phyloP scores from a whole-genome alignment of 2,888 invertebrate species.

The Cremastinae sp. region DNA sequence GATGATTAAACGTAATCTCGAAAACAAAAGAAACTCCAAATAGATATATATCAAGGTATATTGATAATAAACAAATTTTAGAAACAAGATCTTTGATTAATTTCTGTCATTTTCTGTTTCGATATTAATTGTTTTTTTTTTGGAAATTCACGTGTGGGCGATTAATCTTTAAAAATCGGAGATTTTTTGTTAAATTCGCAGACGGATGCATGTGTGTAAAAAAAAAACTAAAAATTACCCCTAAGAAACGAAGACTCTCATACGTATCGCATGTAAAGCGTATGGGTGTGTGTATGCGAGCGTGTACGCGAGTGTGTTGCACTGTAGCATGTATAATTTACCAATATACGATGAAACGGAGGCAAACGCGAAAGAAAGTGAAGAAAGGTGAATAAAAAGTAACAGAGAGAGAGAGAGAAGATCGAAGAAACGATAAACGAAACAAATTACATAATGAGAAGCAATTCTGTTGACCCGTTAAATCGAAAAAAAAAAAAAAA shows the following conservation, averaged over 20 bases:
- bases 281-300: constrained; percentile 17
- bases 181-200: neutral
- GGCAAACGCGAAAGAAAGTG: constrained; percentile 16
- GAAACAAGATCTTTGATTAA: no score
- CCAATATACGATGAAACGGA: constrained; percentile 34
- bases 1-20: no score
- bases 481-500: neutral
- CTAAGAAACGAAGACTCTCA: constrained; percentile 54
- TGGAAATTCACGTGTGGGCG: no score
- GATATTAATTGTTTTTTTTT: no score
- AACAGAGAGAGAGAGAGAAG: constrained; percentile 1
- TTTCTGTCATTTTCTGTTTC: no score
- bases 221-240: constrained; percentile 18
- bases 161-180: no score
- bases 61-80: no score
- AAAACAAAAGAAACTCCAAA: no score
- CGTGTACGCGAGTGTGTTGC: constrained; percentile 16
- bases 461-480: constrained; percentile 54
- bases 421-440: constrained; percentile 28
- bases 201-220: neutral
- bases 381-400: constrained; percentile 19
- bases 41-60: no score
- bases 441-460: constrained; percentile 48
- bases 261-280: constrained; percentile 58
- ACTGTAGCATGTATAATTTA: constrained; percentile 24